Percentiles rank a stretch among this genome's conserved stretches.
phyloP scores from a whole-genome alignment of 2,113 vertebrate genomes.

The Neogobius melanostomus region DNA sequence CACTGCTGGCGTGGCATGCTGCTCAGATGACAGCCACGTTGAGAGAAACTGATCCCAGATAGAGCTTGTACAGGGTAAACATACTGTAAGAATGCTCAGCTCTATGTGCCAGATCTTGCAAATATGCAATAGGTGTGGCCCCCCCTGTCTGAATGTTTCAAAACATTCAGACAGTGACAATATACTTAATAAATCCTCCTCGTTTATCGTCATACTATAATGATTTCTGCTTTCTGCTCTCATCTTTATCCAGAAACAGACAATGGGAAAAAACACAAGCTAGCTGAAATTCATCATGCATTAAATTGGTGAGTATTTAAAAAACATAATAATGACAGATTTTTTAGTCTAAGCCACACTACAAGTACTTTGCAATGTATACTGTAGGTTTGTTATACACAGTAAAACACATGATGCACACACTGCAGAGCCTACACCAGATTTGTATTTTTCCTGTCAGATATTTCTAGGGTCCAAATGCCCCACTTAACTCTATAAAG shows the following conservation, averaged over 20 bases:
- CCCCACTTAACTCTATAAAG: slow-evolving; percentile 5
- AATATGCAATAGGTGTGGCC: not conserved
- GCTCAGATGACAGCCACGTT: slow-evolving; percentile 14
- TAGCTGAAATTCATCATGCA: slow-evolving; percentile 76
- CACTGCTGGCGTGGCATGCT: slow-evolving; percentile 55
- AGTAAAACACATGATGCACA: not conserved
- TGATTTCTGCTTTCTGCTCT: not conserved
- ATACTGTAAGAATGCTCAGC: not conserved
- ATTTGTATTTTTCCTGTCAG: not conserved
- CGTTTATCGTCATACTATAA: not conserved
- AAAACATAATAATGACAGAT: not conserved
- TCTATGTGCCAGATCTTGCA: not conserved
- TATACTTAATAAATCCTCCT: not conserved
- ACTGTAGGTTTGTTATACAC: not conserved
- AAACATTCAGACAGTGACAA: not conserved
- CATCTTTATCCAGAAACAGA: slow-evolving; percentile 51
- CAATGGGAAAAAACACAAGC: slow-evolving; percentile 77
- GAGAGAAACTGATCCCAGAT: not conserved
- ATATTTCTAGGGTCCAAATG: slow-evolving; percentile 10
- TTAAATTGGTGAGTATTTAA: slow-evolving; percentile 64
- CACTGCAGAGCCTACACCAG: not conserved
- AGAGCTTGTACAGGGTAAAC: not conserved
- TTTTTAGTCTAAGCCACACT: not conserved
- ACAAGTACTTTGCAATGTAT: not conserved
- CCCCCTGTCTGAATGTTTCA: no score